Conservation (phyloP, 2,888 invertebrate species). For the Griposia aprilina region DNA sequence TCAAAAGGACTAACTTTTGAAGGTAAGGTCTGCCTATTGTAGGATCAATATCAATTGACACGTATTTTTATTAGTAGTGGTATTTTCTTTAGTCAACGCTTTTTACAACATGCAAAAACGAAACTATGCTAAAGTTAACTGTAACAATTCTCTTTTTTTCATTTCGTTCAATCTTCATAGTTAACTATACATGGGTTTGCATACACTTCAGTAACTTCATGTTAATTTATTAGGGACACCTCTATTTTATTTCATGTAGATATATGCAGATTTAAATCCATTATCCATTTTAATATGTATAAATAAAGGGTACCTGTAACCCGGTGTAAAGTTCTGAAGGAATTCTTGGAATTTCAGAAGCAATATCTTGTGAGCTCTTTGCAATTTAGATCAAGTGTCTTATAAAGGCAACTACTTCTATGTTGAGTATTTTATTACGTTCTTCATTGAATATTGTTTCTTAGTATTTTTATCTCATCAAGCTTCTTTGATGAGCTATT, state of each 20-base stretch:
- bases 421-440: slow-evolving; percentile 19
- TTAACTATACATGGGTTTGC: background rate
- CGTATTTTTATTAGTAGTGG: background rate
- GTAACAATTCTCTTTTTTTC: background rate
- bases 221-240: slow-evolving; percentile 60
- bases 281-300: slow-evolving; percentile 62
- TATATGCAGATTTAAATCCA: slow-evolving; percentile 60
- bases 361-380: slow-evolving; percentile 31
- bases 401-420: slow-evolving; percentile 9
- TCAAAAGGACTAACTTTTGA: background rate
- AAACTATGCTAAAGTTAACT: background rate
- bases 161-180: background rate
- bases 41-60: background rate
- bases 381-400: slow-evolving; percentile 46
- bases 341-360: slow-evolving; percentile 42
- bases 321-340: slow-evolving; percentile 14
- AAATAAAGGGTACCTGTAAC: slow-evolving; percentile 53
- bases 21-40: no score
- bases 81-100: no score
- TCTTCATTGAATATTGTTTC: slow-evolving; percentile 2
- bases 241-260: slow-evolving; percentile 62
- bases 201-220: slow-evolving; percentile 38
- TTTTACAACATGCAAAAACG: background rate
- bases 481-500: background rate
- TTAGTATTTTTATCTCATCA: background rate